A percentile compares a stretch with the other conserved stretches of the same genome.
Conservation (phyloP, 2,797 vertebrate genomes). For the Lateolabrax maculatus region DNA sequence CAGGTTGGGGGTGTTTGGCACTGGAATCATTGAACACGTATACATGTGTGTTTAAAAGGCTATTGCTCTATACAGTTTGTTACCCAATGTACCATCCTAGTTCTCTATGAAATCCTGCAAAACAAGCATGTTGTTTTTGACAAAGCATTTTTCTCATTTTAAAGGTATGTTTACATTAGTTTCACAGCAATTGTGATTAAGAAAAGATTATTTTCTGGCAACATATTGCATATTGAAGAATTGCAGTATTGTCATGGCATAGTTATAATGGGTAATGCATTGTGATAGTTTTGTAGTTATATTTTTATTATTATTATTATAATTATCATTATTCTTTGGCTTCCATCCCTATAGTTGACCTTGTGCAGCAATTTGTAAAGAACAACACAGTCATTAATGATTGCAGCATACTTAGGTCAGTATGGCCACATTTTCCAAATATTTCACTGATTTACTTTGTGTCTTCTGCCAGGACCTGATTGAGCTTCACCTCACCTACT, state of each 20-base stretch:
- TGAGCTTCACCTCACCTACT: conserved; percentile 96
- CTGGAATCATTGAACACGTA: too few relatives aligned
- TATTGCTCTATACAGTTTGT: too few relatives aligned
- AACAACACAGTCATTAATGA: background rate
- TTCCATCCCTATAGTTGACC: background rate
- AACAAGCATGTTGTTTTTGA: too few relatives aligned
- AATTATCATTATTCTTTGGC: too few relatives aligned
- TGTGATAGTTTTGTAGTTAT: background rate
- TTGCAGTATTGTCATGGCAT: background rate
- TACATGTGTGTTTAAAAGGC: too few relatives aligned
- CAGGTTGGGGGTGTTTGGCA: too few relatives aligned
- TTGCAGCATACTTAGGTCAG: background rate
- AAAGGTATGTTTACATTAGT: background rate
- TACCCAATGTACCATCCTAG: too few relatives aligned
- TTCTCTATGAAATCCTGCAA: too few relatives aligned
- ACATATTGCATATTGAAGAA: background rate
- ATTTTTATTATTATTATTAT: too few relatives aligned
- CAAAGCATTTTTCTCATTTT: background rate
- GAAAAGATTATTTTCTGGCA: background rate
- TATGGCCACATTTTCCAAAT: background rate
- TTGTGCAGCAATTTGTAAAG: background rate
- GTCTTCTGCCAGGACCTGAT: conserved; percentile 90
- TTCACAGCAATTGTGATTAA: background rate
- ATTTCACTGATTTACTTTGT: background rate
- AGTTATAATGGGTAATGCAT: background rate